Conservation (phyloP, 2,888 invertebrate genomes). For the Schrankia costaestrigalis region DNA sequence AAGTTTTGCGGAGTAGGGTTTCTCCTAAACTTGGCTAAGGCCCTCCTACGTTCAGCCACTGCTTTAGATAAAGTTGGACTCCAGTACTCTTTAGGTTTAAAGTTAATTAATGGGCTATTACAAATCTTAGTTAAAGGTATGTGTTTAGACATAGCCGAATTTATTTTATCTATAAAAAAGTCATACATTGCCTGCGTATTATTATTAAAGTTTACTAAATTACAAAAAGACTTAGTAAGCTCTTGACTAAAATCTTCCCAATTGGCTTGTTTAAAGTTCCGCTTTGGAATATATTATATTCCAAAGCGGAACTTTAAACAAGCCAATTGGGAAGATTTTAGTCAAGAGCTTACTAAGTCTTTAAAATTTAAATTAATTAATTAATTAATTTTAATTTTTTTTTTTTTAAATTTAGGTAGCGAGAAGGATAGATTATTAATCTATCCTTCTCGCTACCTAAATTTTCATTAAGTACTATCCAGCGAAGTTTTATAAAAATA, state of each 20-base stretch:
- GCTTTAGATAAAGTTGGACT: neutral
- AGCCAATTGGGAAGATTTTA: neutral
- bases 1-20: neutral
- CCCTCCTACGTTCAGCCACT: neutral
- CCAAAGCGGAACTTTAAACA: neutral
- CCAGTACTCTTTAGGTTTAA: neutral
- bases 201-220: neutral
- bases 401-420: too few species aligned
- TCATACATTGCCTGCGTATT: neutral
- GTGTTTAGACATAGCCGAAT: neutral
- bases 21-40: neutral
- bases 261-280: neutral
- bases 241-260: neutral
- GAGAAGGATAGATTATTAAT: too few species aligned
- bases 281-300: neutral
- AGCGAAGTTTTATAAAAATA: neutral
- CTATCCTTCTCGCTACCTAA: slow-evolving; percentile 3
- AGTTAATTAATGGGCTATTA: neutral
- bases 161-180: neutral
- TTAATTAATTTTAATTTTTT: neutral
- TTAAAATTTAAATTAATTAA: neutral
- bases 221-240: neutral
- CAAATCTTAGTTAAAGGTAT: neutral
- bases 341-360: neutral
- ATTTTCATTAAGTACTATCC: slow-evolving; percentile 1